These are phyloP conservation scores for Nasua narica DNA, from an alignment of 2,797 vertebrate genomes.

Conservation along the genomic window DNA sequence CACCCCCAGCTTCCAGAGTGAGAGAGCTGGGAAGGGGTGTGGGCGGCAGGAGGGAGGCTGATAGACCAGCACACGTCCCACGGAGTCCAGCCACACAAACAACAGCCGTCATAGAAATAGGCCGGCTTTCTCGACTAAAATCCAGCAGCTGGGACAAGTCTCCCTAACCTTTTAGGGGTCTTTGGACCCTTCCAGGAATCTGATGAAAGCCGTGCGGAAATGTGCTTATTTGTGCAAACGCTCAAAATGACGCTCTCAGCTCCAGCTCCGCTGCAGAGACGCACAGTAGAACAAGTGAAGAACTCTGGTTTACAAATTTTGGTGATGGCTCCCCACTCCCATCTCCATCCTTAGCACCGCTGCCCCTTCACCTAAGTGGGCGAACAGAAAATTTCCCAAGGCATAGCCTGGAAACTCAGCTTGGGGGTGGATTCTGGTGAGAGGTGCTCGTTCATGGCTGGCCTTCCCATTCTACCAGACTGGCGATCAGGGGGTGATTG, in stretches of 20 bases:
- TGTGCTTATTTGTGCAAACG: not conserved
- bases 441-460: not conserved
- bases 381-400: not conserved
- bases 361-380: not conserved
- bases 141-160: no score
- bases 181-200: not conserved
- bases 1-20: not conserved
- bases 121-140: not conserved
- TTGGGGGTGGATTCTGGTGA: not conserved
- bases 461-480: not conserved
- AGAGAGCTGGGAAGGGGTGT: not conserved
- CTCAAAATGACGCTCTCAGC: not conserved
- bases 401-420: not conserved
- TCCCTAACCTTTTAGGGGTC: not conserved
- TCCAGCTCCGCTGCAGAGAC: not conserved
- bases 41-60: not conserved
- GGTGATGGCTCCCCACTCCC: not conserved
- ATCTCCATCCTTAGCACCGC: not conserved
- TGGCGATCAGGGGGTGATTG: not conserved
- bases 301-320: not conserved
- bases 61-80: not conserved
- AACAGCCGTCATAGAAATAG: accelerated
- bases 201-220: not conserved
- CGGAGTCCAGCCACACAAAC: not conserved
- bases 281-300: not conserved